phyloP scores from a whole-genome alignment of 1,140 invertebrate genomes.

The Lepidurus packardi region DNA sequence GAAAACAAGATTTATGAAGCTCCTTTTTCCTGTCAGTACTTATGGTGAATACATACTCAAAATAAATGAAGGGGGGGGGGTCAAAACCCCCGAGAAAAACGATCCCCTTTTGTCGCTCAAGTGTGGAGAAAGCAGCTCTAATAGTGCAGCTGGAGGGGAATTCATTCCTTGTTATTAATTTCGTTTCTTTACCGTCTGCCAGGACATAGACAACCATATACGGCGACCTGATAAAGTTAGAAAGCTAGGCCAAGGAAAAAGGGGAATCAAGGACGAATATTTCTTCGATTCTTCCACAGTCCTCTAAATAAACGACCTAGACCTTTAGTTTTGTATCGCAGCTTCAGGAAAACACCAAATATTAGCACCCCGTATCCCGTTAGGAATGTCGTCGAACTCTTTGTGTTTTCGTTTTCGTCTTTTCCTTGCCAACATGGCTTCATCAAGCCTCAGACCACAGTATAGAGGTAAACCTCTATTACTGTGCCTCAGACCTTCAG shows the following conservation, averaged over 20 bases:
- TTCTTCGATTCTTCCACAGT: background rate
- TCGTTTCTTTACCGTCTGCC: background rate
- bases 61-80: background rate
- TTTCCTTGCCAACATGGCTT: background rate
- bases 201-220: background rate
- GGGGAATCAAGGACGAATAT: background rate
- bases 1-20: background rate
- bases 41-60: background rate
- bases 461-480: too few relatives aligned
- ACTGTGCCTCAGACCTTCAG: too few relatives aligned
- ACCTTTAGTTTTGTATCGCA: background rate
- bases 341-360: background rate
- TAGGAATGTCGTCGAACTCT: slow-evolving; percentile 17
- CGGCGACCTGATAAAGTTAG: slow-evolving; percentile 13
- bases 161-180: background rate
- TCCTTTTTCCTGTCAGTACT: background rate
- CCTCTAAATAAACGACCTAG: background rate
- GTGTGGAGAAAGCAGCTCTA: slow-evolving; percentile 11
- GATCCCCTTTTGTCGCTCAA: background rate
- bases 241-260: slow-evolving; percentile 14
- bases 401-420: background rate
- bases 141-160: background rate
- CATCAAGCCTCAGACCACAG: too few relatives aligned
- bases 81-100: background rate
- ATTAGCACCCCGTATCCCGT: background rate